A percentile compares a stretch with the other conserved stretches of the same genome.
Evolutionary conservation across 2,797 vertebrate genomes (phyloP).

Genomic region (Vespertilio murinus): DNA sequence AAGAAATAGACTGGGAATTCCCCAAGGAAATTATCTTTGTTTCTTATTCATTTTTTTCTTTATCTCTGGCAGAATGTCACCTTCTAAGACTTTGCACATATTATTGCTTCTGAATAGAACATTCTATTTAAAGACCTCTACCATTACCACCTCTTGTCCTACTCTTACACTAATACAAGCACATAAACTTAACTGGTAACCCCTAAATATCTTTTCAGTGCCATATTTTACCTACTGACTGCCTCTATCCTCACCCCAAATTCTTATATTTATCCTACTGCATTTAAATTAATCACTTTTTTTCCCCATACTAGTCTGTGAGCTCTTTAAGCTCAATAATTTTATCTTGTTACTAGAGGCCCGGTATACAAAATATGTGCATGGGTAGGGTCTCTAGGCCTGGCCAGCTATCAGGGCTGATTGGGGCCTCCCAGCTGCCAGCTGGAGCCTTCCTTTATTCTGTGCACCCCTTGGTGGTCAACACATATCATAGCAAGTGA

Average conservation of each 20-base stretch:
- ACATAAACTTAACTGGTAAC: neutral
- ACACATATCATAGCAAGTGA: too few relatives aligned
- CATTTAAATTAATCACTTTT: neutral
- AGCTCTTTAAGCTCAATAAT: neutral
- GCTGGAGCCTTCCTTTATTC: too few relatives aligned
- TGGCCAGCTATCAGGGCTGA: too few relatives aligned
- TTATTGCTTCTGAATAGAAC: neutral
- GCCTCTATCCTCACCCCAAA: neutral
- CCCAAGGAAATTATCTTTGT: neutral
- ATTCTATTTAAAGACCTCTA: neutral
- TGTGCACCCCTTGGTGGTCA: too few relatives aligned
- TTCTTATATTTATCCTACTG: neutral
- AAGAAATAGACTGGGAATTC: neutral
- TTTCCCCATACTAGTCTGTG: neutral
- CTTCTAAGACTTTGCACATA: neutral
- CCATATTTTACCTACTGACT: neutral
- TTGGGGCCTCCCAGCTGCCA: too few relatives aligned
- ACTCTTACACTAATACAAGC: neutral
- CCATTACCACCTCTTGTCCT: neutral
- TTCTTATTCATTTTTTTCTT: neutral
- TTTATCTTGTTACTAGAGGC: neutral
- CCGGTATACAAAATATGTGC: too few relatives aligned
- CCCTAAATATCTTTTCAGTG: neutral
- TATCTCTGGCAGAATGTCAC: neutral
- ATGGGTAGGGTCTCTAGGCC: too few relatives aligned